Evolutionary conservation across 1,140 invertebrate species (phyloP).

Genomic region (Scaptomyza montana): DNA sequence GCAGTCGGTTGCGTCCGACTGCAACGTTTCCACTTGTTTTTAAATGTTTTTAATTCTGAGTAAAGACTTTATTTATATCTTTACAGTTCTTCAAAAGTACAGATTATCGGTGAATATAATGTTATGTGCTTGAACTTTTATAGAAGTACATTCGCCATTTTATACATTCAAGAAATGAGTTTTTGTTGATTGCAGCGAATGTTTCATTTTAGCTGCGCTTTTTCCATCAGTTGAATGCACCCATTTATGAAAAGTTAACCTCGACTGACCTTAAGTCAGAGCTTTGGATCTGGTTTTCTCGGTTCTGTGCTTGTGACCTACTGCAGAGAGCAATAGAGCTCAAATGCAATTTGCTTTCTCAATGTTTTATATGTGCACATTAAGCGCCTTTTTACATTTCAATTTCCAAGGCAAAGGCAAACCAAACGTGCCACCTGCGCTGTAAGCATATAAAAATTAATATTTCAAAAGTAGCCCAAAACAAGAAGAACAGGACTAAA

Average conservation of each 20-base stretch:
- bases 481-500: conserved; percentile 12
- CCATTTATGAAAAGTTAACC: conserved; percentile 67
- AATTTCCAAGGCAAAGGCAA: conserved; percentile 57
- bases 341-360: conserved; percentile 78
- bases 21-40: no score
- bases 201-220: conserved; percentile 3
- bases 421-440: conserved; percentile 44
- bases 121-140: no score
- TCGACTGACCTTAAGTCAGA: conserved; percentile 45
- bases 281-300: conserved; percentile 6
- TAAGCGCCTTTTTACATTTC: conserved; percentile 80
- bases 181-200: conserved; percentile 5
- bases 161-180: background rate
- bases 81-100: background rate
- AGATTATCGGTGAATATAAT: no score
- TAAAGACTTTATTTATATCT: no score
- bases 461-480: conserved; percentile 69
- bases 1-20: no score
- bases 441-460: conserved; percentile 78
- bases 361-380: conserved; percentile 76
- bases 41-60: no score
- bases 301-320: conserved; percentile 30
- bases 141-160: no score
- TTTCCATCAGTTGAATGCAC: conserved; percentile 68
- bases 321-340: conserved; percentile 18